Evolutionary conservation across 2,888 invertebrate genomes (phyloP).

Genomic region (Trichopoda pennipes): DNA sequence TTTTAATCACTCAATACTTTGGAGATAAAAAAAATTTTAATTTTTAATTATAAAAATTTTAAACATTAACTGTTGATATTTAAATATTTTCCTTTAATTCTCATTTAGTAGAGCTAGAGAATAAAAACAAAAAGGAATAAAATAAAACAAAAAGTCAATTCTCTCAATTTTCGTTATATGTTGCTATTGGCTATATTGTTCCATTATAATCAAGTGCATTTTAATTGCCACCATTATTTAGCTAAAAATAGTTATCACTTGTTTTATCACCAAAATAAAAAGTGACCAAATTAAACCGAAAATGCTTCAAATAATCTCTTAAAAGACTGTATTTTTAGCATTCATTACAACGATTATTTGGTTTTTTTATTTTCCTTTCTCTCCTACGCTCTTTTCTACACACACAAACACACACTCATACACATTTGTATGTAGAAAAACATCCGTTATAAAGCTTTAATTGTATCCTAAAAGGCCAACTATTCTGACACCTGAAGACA

Average conservation of each 20-base stretch:
- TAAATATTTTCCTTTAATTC: too few relatives aligned
- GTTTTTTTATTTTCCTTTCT: background rate
- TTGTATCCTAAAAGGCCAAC: constrained; percentile 56
- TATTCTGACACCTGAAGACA: constrained; percentile 52
- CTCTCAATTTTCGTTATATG: background rate
- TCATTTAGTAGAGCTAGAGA: too few relatives aligned
- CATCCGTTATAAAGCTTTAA: constrained; percentile 67
- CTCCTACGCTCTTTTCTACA: background rate
- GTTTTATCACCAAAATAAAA: background rate
- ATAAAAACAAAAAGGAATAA: too few relatives aligned
- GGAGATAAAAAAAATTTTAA: too few relatives aligned
- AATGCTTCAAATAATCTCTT: constrained; percentile 13
- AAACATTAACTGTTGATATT: too few relatives aligned
- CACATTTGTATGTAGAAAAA: constrained; percentile 12
- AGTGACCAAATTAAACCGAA: constrained; percentile 8
- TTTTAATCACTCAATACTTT: too few relatives aligned
- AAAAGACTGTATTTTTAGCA: constrained; percentile 18
- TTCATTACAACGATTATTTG: background rate
- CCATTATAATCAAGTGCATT: background rate
- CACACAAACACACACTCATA: too few relatives aligned
- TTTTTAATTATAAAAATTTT: too few relatives aligned
- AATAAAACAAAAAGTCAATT: background rate
- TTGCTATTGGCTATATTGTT: background rate
- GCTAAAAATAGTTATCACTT: constrained; percentile 7
- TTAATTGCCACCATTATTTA: background rate